Base-by-base conservation (phyloP, 2,888 invertebrate species). In the Alsophila aescularia region DNA sequence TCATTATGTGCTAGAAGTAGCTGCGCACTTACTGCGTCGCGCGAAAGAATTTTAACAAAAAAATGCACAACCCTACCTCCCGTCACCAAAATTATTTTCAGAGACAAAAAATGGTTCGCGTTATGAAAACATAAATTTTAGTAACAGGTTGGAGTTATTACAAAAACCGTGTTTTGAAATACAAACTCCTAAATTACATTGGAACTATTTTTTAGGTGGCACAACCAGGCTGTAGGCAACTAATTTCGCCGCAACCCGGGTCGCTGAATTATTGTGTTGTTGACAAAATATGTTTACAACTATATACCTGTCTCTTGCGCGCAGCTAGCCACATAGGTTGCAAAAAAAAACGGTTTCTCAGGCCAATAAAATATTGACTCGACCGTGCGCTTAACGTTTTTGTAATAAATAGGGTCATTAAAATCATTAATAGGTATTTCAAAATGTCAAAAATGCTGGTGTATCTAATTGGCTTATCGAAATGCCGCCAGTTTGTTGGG, bases 101-200 rank as follows among this genome's bases (percentile, higher is more conserved):
- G 10, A 29, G 45, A 51, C 45, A 54, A 60, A 62, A 60, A 60
- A 53, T 40, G 48, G 50, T 24, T 24, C 45, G 14, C 45, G 57
- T 58, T 66, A 66, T 64, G 64, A 66, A 66, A 64, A 55, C 66
- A 62, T 64, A 64, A 66, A 62, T 66, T 60, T 52, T 37, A 44
- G 41, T 48, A 54, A 35, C 48, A 48, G 51, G 52, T 42, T 45
- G 49, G 27, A 60, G 62, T 62, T 60, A 60, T 60, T 55, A 55
- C 53, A 59, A 65, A 62, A 60, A 51, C 37, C 9, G 36, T 47
- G 58, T 48, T 57, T 57, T 61, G 59, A 59, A 57, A 60, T 59
- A 57, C 49, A 51, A 55, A 35, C 43, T 27, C 27, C 47, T 50
- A 52, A 57, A 49, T 58, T 53, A 52, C 48, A 31, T 42, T 36